These are phyloP conservation scores for Meandrusa payeni DNA, from an alignment of 2,888 invertebrate genomes.

Conservation along the genomic window DNA sequence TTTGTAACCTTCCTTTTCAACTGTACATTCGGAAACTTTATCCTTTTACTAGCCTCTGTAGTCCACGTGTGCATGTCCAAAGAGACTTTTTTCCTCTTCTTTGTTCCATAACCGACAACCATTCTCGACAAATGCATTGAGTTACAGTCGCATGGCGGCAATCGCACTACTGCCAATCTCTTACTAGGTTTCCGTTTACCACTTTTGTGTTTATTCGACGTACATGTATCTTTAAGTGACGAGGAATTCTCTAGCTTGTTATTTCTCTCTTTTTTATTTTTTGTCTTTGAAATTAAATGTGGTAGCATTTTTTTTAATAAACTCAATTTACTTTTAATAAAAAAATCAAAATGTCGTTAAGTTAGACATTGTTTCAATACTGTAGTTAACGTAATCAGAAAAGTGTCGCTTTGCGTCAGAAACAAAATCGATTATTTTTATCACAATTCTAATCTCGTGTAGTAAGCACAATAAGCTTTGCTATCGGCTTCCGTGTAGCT, in stretches of 20 bases:
- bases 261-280: constrained; percentile 52
- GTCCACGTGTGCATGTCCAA: constrained; percentile 52
- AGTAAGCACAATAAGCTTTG: too few relatives aligned
- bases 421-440: too few relatives aligned
- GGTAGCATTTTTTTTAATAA: constrained; percentile 59
- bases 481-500: too few relatives aligned
- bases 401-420: too few relatives aligned
- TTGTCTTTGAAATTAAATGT: constrained; percentile 65
- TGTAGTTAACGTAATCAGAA: too few relatives aligned
- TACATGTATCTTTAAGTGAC: constrained; percentile 49
- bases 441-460: too few relatives aligned
- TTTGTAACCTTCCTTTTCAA: constrained; percentile 45
- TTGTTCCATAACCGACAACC: constrained; percentile 56
- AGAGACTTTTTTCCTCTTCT: constrained; percentile 55
- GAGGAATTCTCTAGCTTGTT: constrained; percentile 44
- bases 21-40: constrained; percentile 55
- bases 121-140: constrained; percentile 62
- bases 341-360: neutral
- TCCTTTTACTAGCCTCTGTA: constrained; percentile 54
- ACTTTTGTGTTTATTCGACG: constrained; percentile 41
- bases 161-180: constrained; percentile 36
- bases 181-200: constrained; percentile 44
- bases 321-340: neutral
- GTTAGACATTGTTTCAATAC: constrained; percentile 1
- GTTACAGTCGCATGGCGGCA: constrained; percentile 54